These are phyloP conservation scores for Oscheius myriophilus DNA, from an alignment of 2,888 invertebrate genomes.

Conservation along the genomic window DNA sequence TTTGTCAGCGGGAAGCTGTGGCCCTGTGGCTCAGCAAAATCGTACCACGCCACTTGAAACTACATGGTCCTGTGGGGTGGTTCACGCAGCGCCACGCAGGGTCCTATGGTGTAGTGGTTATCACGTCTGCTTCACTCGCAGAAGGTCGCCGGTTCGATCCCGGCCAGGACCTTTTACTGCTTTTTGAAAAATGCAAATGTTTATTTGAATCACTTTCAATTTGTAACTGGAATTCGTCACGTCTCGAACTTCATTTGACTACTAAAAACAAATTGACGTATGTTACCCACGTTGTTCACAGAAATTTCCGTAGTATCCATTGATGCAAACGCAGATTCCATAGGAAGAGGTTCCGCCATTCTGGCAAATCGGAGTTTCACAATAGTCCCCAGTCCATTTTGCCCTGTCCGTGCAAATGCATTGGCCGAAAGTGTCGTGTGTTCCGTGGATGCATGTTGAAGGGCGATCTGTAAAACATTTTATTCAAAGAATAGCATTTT, in stretches of 20 bases:
- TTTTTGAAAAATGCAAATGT: no score
- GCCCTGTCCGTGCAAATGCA: constrained; percentile 19
- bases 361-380: constrained; percentile 29
- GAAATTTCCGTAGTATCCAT: constrained; percentile 46
- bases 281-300: constrained; percentile 33
- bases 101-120: constrained; percentile 65
- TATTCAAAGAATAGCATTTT: no score
- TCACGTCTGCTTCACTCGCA: constrained; percentile 67
- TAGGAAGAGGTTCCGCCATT: constrained; percentile 42
- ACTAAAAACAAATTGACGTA: no score
- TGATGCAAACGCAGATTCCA: constrained; percentile 46
- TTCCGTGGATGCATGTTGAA: constrained; percentile 19
- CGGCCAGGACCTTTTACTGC: constrained; percentile 60
- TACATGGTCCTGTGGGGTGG: no score
- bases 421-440: constrained; percentile 7
- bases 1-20: no score
- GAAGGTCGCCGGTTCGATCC: constrained; percentile 66
- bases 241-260: no score
- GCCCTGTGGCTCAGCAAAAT: no score
- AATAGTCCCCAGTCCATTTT: constrained; percentile 12
- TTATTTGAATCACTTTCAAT: no score
- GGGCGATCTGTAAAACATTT: constrained; percentile 2
- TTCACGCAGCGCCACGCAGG: no score
- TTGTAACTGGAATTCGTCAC: no score
- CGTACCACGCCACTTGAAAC: no score